phyloP scores from a whole-genome alignment of 2,888 invertebrate species.

The Eupithecia pulchellata region DNA sequence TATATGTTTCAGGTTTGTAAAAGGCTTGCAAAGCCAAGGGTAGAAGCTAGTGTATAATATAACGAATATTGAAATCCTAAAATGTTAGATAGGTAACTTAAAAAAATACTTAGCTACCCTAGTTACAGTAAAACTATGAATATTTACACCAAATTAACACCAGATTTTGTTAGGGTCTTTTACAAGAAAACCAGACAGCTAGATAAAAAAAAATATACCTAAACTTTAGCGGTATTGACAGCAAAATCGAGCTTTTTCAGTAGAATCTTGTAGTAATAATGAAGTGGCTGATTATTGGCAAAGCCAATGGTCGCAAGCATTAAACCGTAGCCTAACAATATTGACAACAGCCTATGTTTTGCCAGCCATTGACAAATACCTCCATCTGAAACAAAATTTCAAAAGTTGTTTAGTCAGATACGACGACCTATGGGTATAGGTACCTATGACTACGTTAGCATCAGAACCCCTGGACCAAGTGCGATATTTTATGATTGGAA shows the following conservation, averaged over 20 bases:
- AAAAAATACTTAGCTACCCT: conserved; percentile 8
- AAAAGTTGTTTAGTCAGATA: not conserved
- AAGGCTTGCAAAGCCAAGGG: not conserved
- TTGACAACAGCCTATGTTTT: conserved; percentile 86
- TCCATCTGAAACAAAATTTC: conserved; percentile 61
- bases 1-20: not conserved
- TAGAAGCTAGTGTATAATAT: not conserved
- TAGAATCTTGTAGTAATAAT: conserved; percentile 86
- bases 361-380: conserved; percentile 85
- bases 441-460: too few species aligned
- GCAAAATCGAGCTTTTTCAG: conserved; percentile 77
- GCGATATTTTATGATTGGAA: too few species aligned
- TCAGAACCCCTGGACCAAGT: too few species aligned
- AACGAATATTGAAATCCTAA: not conserved
- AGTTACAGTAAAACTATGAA: conserved; percentile 1
- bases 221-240: conserved; percentile 68
- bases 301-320: conserved; percentile 87
- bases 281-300: conserved; percentile 86
- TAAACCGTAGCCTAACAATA: conserved; percentile 87
- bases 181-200: conserved; percentile 31
- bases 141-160: conserved; percentile 23
- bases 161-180: conserved; percentile 23
- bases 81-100: conserved; percentile 3
- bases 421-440: too few species aligned
- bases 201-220: conserved; percentile 21